Evolutionary conservation across 2,797 vertebrate species (phyloP), one percentile per base, ranked within the genome.

Genomic region (Neosilurus hyrtlii): DNA sequence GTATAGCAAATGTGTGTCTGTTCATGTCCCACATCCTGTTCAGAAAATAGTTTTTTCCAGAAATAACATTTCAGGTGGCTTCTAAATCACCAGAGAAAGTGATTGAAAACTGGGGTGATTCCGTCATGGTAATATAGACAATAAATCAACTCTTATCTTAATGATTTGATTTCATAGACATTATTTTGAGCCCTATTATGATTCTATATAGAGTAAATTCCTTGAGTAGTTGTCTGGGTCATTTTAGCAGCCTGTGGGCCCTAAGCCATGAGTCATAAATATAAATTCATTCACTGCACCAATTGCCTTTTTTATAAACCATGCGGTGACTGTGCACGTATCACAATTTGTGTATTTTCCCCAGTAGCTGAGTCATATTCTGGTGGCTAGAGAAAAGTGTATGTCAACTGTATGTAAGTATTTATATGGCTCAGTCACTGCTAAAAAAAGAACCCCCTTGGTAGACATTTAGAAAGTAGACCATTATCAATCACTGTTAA

Each of bases 231-330:
- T 66, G 70, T 80, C 61, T 75, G 16, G 77, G n/a, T 74, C 77
- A 59, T 22, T 57, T 74, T 24, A 22, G 24, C 62, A 56, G 49
- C 57, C 14, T 59, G 35, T 35, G 22, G 59, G 74, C 49, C 76
- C 56, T 76, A 71, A 82, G 51, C 56, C 52, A 49, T 66, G 81
- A 82, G 75, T 86, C 80, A 85, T 84, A 54, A 30, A 73, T 67
- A 73, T 80, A 61, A 76, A 62, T 77, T 61, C 18, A 16, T 82
- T 84, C 51, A 82, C 68, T 83, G 62, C 62, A 57, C 82, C 75
- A 79, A 54, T 75, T 80, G 74, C 79, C 54, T 71, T 51, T n/a
- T 80, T 72, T 43, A 59, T 72, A 73, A 59, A 22, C 43, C 63
- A 54, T 43, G 75, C 16, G 37, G 65, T 73, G 68, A 51, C 59